phyloP scores from a whole-genome alignment of 2,113 vertebrate species.

The Petroica traversi region DNA sequence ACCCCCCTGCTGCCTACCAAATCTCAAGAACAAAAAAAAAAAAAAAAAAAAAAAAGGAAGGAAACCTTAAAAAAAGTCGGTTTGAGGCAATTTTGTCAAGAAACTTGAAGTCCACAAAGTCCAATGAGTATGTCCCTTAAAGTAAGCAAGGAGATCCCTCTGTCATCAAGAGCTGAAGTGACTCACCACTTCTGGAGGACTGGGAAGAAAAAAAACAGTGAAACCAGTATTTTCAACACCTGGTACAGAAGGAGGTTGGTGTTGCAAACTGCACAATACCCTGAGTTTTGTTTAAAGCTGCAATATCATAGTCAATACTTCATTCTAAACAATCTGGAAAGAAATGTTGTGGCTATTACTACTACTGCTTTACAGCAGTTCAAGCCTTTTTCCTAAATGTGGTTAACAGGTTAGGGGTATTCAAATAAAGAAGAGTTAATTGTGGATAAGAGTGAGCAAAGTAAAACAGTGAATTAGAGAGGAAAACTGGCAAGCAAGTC shows the following conservation, averaged over 20 bases:
- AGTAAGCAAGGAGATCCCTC: not conserved
- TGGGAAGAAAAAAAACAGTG: not conserved
- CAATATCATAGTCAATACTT: not conserved
- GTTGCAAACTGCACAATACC: not conserved
- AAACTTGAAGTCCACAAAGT: not conserved
- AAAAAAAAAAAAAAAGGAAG: no score
- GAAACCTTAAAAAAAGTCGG: not conserved
- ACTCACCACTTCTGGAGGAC: not conserved
- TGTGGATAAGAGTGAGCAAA: not conserved
- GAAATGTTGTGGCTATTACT: not conserved
- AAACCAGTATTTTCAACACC: not conserved
- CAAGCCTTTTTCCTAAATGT: not conserved
- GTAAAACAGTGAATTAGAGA: not conserved
- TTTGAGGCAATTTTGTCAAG: not conserved
- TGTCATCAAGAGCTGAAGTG: not conserved
- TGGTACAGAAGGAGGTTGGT: not conserved
- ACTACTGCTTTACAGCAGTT: not conserved
- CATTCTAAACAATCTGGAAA: not conserved
- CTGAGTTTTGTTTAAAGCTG: not conserved
- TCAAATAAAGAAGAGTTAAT: not conserved
- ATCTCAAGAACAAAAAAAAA: no score
- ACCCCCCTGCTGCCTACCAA: not conserved
- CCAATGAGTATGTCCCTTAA: not conserved
- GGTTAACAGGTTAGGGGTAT: not conserved
- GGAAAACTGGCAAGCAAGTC: not conserved